Evolutionary conservation across 1,140 invertebrate genomes (phyloP).

Genomic region (Drosophila pectinifera): DNA sequence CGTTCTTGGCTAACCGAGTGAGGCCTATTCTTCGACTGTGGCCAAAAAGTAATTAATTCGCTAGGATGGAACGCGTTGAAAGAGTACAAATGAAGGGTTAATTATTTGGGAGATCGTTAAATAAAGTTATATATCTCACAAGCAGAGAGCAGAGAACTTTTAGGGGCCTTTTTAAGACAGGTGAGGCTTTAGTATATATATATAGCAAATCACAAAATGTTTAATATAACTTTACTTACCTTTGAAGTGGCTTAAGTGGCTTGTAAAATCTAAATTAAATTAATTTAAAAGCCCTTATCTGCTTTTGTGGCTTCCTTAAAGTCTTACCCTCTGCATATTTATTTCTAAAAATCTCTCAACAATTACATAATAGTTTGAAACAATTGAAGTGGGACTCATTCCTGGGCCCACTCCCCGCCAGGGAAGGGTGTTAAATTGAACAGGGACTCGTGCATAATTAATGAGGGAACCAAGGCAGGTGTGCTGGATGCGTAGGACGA

Average conservation of each 20-base stretch:
- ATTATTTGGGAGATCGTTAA: slow-evolving; percentile 41
- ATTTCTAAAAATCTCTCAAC: neutral
- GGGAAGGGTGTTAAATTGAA: slow-evolving; percentile 40
- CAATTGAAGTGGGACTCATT: slow-evolving; percentile 17
- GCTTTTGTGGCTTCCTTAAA: neutral
- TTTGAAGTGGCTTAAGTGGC: neutral
- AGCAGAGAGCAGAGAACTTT: slow-evolving; percentile 5
- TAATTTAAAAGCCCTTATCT: neutral
- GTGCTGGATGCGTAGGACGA: slow-evolving; percentile 64
- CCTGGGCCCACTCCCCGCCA: neutral
- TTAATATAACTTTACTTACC: neutral
- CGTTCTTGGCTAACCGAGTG: neutral
- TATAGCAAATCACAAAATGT: too few relatives aligned
- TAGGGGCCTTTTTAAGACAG: neutral
- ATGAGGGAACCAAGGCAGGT: slow-evolving; percentile 78
- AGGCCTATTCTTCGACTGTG: slow-evolving; percentile 15
- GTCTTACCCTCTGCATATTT: neutral
- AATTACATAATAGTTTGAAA: slow-evolving; percentile 38
- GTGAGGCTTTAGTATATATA: too few relatives aligned
- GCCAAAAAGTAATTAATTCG: slow-evolving; percentile 42
- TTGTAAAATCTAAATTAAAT: neutral
- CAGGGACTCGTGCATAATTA: slow-evolving; percentile 75
- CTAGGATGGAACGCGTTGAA: slow-evolving; percentile 39
- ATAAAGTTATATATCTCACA: slow-evolving; percentile 40
- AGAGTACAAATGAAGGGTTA: slow-evolving; percentile 35